Conservation (phyloP, 1,140 invertebrate species). For the Tachypleus tridentatus region DNA sequence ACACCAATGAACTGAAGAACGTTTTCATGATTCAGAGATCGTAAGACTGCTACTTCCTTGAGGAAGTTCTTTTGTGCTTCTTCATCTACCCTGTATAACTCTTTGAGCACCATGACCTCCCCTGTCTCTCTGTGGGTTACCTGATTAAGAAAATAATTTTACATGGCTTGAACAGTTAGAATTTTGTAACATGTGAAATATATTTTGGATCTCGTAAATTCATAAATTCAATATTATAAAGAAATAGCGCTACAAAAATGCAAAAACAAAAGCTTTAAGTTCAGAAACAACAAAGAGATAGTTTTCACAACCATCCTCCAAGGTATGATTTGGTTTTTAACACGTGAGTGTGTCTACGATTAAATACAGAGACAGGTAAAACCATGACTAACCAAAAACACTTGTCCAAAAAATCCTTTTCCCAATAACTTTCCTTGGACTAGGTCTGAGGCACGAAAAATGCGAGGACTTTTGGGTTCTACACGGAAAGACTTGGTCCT, state of each 20-base stretch:
- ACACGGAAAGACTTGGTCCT: slow-evolving; percentile 76
- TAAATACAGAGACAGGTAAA: no score
- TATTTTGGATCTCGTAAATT: no score
- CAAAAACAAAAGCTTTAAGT: no score
- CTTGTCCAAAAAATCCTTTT: slow-evolving; percentile 84
- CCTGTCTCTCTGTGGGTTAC: slow-evolving; percentile 74
- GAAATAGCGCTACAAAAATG: no score
- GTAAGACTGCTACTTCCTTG: slow-evolving; percentile 82
- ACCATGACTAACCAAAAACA: slow-evolving; percentile 30
- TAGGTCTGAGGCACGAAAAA: slow-evolving; percentile 79
- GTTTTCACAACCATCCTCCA: no score
- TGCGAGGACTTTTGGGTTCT: slow-evolving; percentile 58
- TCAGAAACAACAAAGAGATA: no score
- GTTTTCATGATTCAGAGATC: slow-evolving; percentile 75
- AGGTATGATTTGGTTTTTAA: no score
- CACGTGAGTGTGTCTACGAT: no score
- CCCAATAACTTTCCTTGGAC: slow-evolving; percentile 79
- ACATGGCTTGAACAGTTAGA: no score
- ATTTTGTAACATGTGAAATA: no score
- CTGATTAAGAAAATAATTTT: slow-evolving; percentile 35
- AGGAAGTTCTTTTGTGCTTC: slow-evolving; percentile 87
- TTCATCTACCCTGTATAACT: slow-evolving; percentile 82
- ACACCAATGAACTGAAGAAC: slow-evolving; percentile 86
- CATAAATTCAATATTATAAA: no score
- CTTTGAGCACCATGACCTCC: slow-evolving; percentile 91